Base-by-base conservation (phyloP, 2,113 vertebrate genomes). In the Apodemus speciosus region DNA sequence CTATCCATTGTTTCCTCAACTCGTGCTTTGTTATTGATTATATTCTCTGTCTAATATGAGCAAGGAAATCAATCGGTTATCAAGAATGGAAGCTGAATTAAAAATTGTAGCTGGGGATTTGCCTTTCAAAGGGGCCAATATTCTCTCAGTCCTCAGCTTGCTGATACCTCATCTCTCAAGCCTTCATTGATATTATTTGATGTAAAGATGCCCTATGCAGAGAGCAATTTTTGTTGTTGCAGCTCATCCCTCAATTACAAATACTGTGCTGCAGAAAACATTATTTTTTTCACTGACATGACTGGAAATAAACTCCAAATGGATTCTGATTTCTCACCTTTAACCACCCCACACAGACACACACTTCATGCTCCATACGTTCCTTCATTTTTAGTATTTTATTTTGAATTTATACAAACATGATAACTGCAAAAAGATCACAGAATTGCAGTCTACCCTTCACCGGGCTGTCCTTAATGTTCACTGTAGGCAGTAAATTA, bases 321-420 rank as follows among this genome's bases (percentile, higher is more conserved):
- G 27, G 71, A 23, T 84, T 35, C 53, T 51, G 60, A 25, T n/a
- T 90, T 89, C 49, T 75, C 49, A 73, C n/a, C 66, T 76, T 77
- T 15, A 27, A 6, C 58, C 51, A 75, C n/a, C 30, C 64, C 10
- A 72, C 46, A 23, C 71, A 68, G 14, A 60, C 49, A 72, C 32
- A 92, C 6, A 86, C 11, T 49, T 58, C 77, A 60, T 89, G 53
- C 15, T 83, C 64, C 23, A 30, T 60, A 75, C 51, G 56, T 77
- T 80, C 23, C 40, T 66, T 94, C 56, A 77, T 71, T 81, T 94
- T 76, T 76, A 83, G 27, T 49, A 30, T 88, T 88, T 80, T 62
- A 69, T 90, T 93, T 91, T 89, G 43, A 72, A 92, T 91, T 92
- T 86, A 93, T 56, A 56, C 56, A 56, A 10, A 92, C 38, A 75